phyloP scores from a whole-genome alignment of 2,797 vertebrate species.

The Stomatorhinus walkeri region DNA sequence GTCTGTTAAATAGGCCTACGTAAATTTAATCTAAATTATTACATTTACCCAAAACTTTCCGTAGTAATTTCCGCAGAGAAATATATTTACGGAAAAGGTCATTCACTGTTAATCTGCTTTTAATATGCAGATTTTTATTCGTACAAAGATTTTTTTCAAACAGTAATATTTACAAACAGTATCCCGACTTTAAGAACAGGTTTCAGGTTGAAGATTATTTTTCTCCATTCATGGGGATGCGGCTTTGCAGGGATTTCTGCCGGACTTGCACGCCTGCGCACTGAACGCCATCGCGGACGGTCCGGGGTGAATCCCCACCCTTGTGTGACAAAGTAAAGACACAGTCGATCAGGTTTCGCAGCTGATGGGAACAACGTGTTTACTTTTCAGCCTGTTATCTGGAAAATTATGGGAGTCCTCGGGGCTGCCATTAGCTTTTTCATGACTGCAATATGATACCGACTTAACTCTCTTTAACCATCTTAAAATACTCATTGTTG shows the following conservation, averaged over 20 bases:
- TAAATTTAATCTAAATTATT: background rate
- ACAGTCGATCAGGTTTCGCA: background rate
- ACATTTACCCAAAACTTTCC: background rate
- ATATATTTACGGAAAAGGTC: background rate
- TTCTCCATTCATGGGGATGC: background rate
- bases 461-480: background rate
- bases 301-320: background rate
- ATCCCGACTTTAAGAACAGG: background rate
- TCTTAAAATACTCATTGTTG: background rate
- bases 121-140: background rate
- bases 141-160: background rate
- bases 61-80: background rate
- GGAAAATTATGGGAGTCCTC: background rate
- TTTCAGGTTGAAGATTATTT: background rate
- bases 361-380: background rate
- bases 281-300: background rate
- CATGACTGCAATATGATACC: background rate
- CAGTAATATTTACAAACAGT: background rate
- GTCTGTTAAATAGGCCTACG: background rate
- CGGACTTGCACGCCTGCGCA: background rate
- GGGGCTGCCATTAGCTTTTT: background rate
- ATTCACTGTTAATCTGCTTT: background rate
- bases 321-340: background rate
- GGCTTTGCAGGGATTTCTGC: background rate
- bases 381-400: background rate